Conservation (phyloP, 2,888 invertebrate species). For the Fragum fragum region DNA sequence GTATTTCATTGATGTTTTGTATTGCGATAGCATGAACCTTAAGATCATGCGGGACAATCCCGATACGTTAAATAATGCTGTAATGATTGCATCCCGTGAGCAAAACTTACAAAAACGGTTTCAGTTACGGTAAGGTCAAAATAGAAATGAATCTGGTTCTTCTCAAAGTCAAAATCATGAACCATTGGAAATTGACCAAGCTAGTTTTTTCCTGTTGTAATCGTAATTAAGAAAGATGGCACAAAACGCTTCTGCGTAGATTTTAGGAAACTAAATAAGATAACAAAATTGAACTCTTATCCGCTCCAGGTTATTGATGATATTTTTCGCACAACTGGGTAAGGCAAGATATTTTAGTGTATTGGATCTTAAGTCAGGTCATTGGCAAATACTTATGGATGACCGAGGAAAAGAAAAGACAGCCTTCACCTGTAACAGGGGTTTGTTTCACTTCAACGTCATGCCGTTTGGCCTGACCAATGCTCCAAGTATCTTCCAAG, state of each 20-base stretch:
- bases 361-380: no score
- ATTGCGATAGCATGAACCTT: slow-evolving; percentile 32
- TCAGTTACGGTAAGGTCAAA: slow-evolving; percentile 36
- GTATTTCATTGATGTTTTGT: slow-evolving; percentile 44
- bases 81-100: slow-evolving; percentile 21
- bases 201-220: no score
- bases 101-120: slow-evolving; percentile 46
- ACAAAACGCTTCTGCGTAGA: slow-evolving; percentile 3
- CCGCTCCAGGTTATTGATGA: no score
- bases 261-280: background rate
- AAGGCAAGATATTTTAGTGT: no score
- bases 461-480: no score
- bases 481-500: no score
- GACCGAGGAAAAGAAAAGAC: no score
- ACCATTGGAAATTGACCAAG: slow-evolving; percentile 41
- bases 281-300: background rate
- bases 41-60: slow-evolving; percentile 42
- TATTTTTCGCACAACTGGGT: no score
- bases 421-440: no score
- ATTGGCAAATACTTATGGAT: no score
- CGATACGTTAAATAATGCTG: slow-evolving; percentile 19
- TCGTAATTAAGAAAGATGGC: background rate
- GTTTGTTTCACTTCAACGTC: no score
- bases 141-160: background rate
- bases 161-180: background rate